phyloP scores from a whole-genome alignment of 2,888 invertebrate species.

The Muschampia plurimacula region DNA sequence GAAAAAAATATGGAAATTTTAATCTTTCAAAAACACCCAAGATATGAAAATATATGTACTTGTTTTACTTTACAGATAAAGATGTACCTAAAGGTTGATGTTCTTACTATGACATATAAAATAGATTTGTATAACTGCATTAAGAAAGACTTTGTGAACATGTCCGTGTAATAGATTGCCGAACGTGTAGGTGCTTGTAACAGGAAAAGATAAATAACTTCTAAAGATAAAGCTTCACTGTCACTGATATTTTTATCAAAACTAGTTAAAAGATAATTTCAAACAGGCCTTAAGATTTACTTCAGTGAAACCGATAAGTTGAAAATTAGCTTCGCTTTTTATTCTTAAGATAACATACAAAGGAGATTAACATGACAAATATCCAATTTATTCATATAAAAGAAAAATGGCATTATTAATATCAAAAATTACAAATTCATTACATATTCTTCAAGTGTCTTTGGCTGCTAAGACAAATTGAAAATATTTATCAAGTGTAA shows the following conservation, averaged over 20 bases:
- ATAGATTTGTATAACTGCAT: slow-evolving; percentile 9
- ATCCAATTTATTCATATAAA: background rate
- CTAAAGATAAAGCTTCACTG: slow-evolving; percentile 29
- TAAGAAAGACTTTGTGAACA: slow-evolving; percentile 14
- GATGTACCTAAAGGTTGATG: background rate
- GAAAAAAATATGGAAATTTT: background rate
- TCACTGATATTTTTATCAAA: slow-evolving; percentile 38
- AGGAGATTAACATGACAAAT: background rate
- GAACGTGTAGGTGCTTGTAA: slow-evolving; percentile 33
- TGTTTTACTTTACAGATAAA: background rate
- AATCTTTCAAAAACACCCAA: too few species aligned
- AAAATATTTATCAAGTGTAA: slow-evolving; percentile 6
- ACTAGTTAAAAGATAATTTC: slow-evolving; percentile 33
- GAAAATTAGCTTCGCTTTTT: background rate
- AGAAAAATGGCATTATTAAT: slow-evolving; percentile 7
- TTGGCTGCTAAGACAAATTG: slow-evolving; percentile 9
- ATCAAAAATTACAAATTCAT: slow-evolving; percentile 15
- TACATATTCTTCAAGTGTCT: background rate
- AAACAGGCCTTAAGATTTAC: slow-evolving; percentile 42
- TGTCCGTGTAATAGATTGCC: slow-evolving; percentile 27
- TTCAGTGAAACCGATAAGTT: slow-evolving; percentile 8
- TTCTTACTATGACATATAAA: background rate
- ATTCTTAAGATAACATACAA: background rate
- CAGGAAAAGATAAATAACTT: slow-evolving; percentile 39
- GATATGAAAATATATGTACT: too few species aligned